These are phyloP conservation scores for Pelobates cultripes DNA, from an alignment of 2,797 vertebrate genomes.

Conservation along the genomic window DNA sequence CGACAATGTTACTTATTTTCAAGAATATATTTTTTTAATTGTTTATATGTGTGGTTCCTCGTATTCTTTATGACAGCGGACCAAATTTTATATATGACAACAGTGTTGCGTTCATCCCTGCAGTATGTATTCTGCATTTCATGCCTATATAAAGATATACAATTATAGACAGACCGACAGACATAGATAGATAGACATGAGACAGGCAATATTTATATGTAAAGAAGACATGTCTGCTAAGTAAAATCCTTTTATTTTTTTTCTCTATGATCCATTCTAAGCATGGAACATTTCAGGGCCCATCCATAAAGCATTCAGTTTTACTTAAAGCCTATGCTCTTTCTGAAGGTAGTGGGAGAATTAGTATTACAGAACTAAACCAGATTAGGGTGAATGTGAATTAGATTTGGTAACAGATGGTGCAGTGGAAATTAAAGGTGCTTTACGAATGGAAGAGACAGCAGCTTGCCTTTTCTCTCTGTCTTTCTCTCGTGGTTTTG, in stretches of 20 bases:
- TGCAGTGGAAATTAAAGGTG: conserved; percentile 93
- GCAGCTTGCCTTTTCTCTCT: conserved; percentile 70
- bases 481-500: conserved; percentile 66
- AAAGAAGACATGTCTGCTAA: no score
- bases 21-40: neutral
- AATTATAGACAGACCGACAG: no score
- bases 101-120: no score
- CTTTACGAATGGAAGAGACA: conserved; percentile 85
- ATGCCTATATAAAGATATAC: no score
- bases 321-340: conserved; percentile 64
- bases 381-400: conserved; percentile 97
- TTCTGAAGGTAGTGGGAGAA: conserved; percentile 75
- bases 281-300: neutral
- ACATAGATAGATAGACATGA: no score
- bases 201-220: no score
- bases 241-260: no score
- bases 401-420: conserved; percentile 99
- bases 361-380: conserved; percentile 95
- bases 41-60: no score
- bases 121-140: no score
- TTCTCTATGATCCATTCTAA: neutral
- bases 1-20: neutral
- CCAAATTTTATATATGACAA: no score
- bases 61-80: no score
- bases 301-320: conserved; percentile 66